phyloP scores from a whole-genome alignment of 2,888 invertebrate genomes.

The Eupithecia subfuscata region DNA sequence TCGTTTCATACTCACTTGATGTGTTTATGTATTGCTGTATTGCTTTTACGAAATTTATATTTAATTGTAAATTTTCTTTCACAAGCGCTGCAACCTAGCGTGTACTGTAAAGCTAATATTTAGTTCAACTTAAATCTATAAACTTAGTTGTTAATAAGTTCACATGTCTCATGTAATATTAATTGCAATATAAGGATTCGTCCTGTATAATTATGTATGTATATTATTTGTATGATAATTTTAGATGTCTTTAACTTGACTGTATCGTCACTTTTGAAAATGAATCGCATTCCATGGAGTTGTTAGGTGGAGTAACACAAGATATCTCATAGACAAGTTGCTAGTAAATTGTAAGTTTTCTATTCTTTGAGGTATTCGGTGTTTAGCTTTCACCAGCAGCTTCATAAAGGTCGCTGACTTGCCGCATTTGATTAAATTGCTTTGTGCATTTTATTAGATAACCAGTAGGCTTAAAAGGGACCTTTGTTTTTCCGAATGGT shows the following conservation, averaged over 20 bases:
- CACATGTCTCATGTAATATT: conserved; percentile 67
- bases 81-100: conserved; percentile 9
- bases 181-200: conserved; percentile 59
- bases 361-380: neutral
- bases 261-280: conserved; percentile 33
- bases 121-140: conserved; percentile 62
- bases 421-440: conserved; percentile 6
- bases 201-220: conserved; percentile 55
- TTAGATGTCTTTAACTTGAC: conserved; percentile 42
- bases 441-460: conserved; percentile 13
- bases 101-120: conserved; percentile 26
- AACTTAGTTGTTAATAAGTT: conserved; percentile 61
- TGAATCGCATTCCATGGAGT: conserved; percentile 43
- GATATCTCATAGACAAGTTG: conserved; percentile 5
- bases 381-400: neutral
- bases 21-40: conserved; percentile 13
- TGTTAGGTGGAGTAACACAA: conserved; percentile 1
- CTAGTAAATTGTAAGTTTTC: neutral
- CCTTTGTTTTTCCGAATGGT: neutral
- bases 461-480: conserved; percentile 6
- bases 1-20: conserved; percentile 11
- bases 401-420: conserved; percentile 17
- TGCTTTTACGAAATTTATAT: conserved; percentile 20
- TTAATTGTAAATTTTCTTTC: conserved; percentile 15
- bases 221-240: conserved; percentile 44